phyloP scores from a whole-genome alignment of 1,140 invertebrate genomes.

The Dinoponera quadriceps region DNA sequence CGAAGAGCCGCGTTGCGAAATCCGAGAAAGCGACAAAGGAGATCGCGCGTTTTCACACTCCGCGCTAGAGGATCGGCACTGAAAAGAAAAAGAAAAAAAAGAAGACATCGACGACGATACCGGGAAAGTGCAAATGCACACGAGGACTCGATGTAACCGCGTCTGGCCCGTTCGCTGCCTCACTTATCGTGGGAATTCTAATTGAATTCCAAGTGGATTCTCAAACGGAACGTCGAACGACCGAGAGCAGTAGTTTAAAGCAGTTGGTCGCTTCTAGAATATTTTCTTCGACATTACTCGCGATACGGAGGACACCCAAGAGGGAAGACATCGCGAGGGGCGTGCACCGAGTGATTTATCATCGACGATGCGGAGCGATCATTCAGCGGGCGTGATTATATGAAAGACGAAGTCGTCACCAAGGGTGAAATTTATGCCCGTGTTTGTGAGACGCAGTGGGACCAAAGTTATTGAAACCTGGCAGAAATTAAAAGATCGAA shows the following conservation, averaged over 20 bases:
- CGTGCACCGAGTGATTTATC: slow-evolving; percentile 11
- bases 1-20: not conserved
- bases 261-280: slow-evolving; percentile 57
- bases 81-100: slow-evolving; percentile 38
- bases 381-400: not conserved
- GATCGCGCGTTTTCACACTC: slow-evolving; percentile 1
- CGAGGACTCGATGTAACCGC: slow-evolving; percentile 1
- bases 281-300: not conserved
- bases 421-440: not conserved
- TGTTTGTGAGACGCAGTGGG: no score
- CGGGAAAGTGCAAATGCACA: slow-evolving; percentile 37
- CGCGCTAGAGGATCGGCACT: slow-evolving; percentile 1
- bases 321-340: not conserved
- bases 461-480: no score
- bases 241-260: slow-evolving; percentile 20
- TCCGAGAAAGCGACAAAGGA: not conserved
- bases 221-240: slow-evolving; percentile 63
- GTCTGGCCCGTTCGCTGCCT: slow-evolving; percentile 16
- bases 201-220: slow-evolving; percentile 69
- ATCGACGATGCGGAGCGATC: not conserved
- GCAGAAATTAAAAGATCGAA: no score
- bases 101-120: slow-evolving; percentile 22
- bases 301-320: not conserved
- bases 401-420: not conserved
- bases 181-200: slow-evolving; percentile 69